These are phyloP conservation scores for Halcyon badia DNA, from an alignment of 2,797 vertebrate species.

Conservation along the genomic window DNA sequence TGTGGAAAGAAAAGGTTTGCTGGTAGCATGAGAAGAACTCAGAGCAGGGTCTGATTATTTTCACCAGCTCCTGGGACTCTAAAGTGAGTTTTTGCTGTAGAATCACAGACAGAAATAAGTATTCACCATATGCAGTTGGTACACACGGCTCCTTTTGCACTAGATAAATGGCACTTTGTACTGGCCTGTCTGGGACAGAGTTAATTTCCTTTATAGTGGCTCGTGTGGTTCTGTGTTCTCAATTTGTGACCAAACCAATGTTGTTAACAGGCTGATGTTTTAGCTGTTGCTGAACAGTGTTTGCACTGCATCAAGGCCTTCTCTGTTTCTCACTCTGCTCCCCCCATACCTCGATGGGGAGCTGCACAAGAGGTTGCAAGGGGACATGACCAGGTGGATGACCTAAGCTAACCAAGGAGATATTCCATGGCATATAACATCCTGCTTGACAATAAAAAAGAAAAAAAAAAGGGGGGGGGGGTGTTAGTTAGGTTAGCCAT, in stretches of 20 bases:
- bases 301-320: background rate
- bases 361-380: fast-evolving
- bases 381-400: background rate
- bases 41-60: background rate
- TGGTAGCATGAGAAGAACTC: background rate
- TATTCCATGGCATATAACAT: background rate
- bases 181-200: background rate
- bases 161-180: background rate
- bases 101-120: slow-evolving; percentile 8
- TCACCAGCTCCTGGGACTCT: background rate
- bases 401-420: background rate
- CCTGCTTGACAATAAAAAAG: background rate
- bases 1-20: background rate
- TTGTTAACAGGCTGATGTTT: background rate
- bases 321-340: background rate
- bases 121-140: background rate
- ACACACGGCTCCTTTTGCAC: background rate
- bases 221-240: background rate
- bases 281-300: background rate
- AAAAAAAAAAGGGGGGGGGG: fast-evolving
- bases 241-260: background rate
- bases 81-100: background rate
- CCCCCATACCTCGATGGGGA: background rate
- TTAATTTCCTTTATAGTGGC: background rate
- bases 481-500: background rate